Conservation (phyloP, 2,888 invertebrate genomes). For the Noctua janthe region DNA sequence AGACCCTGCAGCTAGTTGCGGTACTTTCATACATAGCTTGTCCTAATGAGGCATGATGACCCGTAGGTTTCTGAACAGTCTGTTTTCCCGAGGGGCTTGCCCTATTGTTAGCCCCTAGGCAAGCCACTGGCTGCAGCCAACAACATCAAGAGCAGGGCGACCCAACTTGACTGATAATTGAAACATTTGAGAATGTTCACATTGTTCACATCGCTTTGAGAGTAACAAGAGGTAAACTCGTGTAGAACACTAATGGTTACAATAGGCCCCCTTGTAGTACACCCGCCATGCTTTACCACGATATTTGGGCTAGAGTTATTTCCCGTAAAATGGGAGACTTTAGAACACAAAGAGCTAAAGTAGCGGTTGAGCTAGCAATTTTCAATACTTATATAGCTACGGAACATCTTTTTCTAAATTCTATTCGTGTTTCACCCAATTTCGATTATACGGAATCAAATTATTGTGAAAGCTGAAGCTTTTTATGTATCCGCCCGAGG, state of each 20-base stretch:
- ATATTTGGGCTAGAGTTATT: not conserved
- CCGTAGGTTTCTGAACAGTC: no score
- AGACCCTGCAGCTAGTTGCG: not conserved
- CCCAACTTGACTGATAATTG: not conserved
- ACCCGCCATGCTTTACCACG: not conserved
- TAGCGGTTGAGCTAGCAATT: not conserved
- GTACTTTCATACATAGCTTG: no score
- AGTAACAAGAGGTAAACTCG: not conserved
- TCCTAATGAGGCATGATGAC: no score
- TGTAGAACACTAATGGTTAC: not conserved
- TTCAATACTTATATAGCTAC: conserved; percentile 4
- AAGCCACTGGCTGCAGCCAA: no score
- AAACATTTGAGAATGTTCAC: not conserved
- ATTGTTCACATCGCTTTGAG: not conserved
- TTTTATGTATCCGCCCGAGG: conserved; percentile 49
- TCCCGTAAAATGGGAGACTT: not conserved
- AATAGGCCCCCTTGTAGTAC: not conserved
- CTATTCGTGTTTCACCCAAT: conserved; percentile 26
- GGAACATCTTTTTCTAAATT: conserved; percentile 28
- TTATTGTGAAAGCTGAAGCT: conserved; percentile 57
- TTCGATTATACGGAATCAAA: conserved; percentile 54
- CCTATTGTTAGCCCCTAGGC: no score
- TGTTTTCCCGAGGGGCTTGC: no score
- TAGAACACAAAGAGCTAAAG: not conserved
- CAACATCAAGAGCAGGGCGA: not conserved